Percentiles rank a stretch among this genome's conserved stretches.
These are phyloP conservation scores for Minunthozetes semirufus DNA, from an alignment of 2,888 invertebrate genomes.

Conservation along the genomic window DNA sequence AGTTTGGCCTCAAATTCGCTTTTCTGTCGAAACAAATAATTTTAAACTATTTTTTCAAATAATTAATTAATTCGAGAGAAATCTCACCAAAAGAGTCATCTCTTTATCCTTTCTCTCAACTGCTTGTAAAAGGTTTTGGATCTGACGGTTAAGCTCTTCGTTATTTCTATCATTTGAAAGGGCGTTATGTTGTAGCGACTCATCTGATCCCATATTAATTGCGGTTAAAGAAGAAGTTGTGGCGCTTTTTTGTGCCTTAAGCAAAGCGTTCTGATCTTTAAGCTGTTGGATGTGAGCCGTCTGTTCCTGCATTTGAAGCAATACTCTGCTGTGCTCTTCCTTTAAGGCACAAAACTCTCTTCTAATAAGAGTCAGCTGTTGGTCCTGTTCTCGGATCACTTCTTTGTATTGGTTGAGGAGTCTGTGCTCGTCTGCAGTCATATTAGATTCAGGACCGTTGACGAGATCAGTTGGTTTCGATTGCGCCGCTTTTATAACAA, in stretches of 20 bases:
- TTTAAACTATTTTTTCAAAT: not conserved
- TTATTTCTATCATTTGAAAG: not conserved
- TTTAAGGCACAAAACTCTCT: constrained; percentile 45
- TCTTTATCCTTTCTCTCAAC: not conserved
- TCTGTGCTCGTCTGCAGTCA: constrained; percentile 53
- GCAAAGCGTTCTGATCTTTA: constrained; percentile 75
- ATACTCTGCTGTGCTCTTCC: constrained; percentile 43
- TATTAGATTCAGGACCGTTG: constrained; percentile 45
- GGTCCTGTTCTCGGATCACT: constrained; percentile 74
- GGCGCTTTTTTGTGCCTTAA: constrained; percentile 57
- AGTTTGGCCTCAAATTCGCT: not conserved
- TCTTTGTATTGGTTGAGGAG: constrained; percentile 72
- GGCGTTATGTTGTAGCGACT: not conserved
- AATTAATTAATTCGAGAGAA: not conserved
- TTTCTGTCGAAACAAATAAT: not conserved
- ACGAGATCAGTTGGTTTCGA: constrained; percentile 41
- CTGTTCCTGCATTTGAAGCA: constrained; percentile 59
- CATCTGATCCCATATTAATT: constrained; percentile 27
- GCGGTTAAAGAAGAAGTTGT: constrained; percentile 27
- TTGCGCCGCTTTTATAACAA: constrained; percentile 48
- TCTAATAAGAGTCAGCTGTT: constrained; percentile 45
- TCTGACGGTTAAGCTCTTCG: constrained; percentile 1
- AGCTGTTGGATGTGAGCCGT: constrained; percentile 65
- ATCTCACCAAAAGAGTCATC: not conserved
- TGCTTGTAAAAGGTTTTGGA: constrained; percentile 5